A percentile compares a stretch with the other conserved stretches of the same genome.
phyloP scores from a whole-genome alignment of 1,140 invertebrate genomes.

The Eumaeus atala region DNA sequence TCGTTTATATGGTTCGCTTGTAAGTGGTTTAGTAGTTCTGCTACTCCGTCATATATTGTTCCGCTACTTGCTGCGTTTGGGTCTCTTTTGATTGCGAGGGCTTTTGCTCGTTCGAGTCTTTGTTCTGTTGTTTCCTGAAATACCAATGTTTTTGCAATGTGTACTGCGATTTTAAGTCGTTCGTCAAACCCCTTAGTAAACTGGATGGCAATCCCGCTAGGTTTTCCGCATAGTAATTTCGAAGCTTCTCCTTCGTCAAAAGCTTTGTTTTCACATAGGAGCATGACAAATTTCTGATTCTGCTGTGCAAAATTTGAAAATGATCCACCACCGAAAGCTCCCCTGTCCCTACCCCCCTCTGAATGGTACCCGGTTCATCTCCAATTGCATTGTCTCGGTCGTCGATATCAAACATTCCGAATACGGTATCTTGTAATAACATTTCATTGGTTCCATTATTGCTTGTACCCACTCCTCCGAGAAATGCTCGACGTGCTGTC shows the following conservation, averaged over 20 bases:
- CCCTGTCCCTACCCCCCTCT: too few species aligned
- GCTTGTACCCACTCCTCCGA: constrained; percentile 14
- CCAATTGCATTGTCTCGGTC: too few species aligned
- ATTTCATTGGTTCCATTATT: constrained; percentile 18
- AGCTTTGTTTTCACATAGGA: constrained; percentile 28
- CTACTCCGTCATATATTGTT: constrained; percentile 3
- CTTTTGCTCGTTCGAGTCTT: constrained; percentile 25
- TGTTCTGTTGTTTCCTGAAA: constrained; percentile 33
- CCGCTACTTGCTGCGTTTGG: constrained; percentile 1
- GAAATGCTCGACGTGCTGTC: not conserved
- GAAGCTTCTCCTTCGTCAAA: constrained; percentile 32
- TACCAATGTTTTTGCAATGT: constrained; percentile 33
- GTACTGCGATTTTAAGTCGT: constrained; percentile 21
- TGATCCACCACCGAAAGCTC: too few species aligned
- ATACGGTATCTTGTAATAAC: constrained; percentile 12
- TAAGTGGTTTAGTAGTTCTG: constrained; percentile 8
- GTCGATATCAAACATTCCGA: not conserved
- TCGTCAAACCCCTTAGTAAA: constrained; percentile 22
- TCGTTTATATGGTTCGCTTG: constrained; percentile 17
- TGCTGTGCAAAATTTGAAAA: too few species aligned
- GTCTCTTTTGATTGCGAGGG: constrained; percentile 7
- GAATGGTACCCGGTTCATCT: too few species aligned
- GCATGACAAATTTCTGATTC: constrained; percentile 21
- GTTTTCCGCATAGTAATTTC: constrained; percentile 20
- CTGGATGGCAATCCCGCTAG: constrained; percentile 25